A percentile compares a stretch with the other conserved stretches of the same genome.
These are phyloP conservation scores for Salticus scenicus DNA, from an alignment of 2,888 invertebrate genomes.

Conservation along the genomic window DNA sequence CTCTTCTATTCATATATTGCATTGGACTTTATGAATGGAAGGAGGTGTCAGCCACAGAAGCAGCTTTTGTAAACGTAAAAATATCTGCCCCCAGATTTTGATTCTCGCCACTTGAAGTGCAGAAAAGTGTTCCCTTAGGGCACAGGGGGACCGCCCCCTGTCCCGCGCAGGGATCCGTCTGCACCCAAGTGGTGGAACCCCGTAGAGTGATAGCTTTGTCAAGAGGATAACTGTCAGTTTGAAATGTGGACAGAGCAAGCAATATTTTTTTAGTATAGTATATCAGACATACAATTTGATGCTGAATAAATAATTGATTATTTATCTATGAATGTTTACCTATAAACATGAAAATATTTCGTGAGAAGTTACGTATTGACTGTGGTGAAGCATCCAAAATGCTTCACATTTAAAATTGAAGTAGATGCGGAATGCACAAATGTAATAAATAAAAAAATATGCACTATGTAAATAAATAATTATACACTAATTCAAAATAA, in stretches of 20 bases:
- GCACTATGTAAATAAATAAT: too few species aligned
- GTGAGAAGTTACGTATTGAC: too few species aligned
- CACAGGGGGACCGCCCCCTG: slow-evolving; percentile 17
- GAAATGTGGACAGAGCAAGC: background rate
- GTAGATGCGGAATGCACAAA: too few species aligned
- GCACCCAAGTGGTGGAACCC: background rate
- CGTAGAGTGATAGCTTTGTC: slow-evolving; percentile 24
- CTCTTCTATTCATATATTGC: background rate
- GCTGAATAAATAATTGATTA: too few species aligned
- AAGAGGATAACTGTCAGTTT: background rate
- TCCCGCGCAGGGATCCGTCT: background rate
- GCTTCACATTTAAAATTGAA: too few species aligned
- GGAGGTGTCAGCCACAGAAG: slow-evolving; percentile 47
- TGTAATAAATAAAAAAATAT: too few species aligned
- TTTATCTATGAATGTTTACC: too few species aligned
- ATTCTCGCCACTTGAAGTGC: slow-evolving; percentile 50
- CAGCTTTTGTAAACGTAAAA: slow-evolving; percentile 9
- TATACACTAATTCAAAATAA: too few species aligned
- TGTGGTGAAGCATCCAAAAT: too few species aligned
- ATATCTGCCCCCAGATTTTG: slow-evolving; percentile 38
- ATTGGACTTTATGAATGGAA: background rate
- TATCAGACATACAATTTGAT: too few species aligned
- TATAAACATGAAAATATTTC: too few species aligned
- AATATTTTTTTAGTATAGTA: background rate
- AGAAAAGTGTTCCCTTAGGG: slow-evolving; percentile 22